phyloP scores from a whole-genome alignment of 2,888 invertebrate genomes.

The Microctonus aethiopoides region DNA sequence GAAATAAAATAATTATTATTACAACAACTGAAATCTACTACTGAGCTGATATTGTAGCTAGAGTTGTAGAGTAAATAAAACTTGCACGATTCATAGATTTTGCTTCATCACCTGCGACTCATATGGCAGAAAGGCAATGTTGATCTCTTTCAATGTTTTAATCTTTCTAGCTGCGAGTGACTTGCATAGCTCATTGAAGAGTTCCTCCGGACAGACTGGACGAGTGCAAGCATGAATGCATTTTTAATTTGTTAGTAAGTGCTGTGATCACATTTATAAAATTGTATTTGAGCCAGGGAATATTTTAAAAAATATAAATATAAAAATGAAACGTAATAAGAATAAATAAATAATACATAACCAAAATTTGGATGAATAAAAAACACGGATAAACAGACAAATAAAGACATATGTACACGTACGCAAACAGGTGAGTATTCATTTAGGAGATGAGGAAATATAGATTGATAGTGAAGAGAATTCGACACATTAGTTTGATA shows the following conservation, averaged over 20 bases:
- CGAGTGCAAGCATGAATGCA: conserved; percentile 57
- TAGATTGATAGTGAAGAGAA: not conserved
- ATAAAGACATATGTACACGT: not conserved
- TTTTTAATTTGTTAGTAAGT: conserved; percentile 38
- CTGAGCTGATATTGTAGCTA: too few relatives aligned
- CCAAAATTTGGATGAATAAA: not conserved
- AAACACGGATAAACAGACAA: not conserved
- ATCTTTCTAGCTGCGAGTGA: conserved; percentile 94
- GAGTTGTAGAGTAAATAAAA: too few relatives aligned
- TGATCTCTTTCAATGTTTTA: conserved; percentile 98
- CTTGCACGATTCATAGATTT: not conserved
- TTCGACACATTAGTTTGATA: not conserved
- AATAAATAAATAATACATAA: not conserved
- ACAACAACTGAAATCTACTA: too few relatives aligned
- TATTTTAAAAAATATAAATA: not conserved
- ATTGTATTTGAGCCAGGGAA: not conserved
- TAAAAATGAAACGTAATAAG: not conserved
- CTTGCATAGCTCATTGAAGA: conserved; percentile 97
- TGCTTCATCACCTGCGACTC: conserved; percentile 86
- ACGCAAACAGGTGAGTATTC: not conserved
- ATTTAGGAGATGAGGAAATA: not conserved
- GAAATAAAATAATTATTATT: not conserved
- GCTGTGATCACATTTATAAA: not conserved
- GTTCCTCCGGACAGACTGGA: conserved; percentile 93
- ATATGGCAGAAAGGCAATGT: conserved; percentile 98